A percentile compares a stretch with the other conserved stretches of the same genome.
Evolutionary conservation across 1,140 invertebrate species (phyloP).

Genomic region (Drusus annulatus): DNA sequence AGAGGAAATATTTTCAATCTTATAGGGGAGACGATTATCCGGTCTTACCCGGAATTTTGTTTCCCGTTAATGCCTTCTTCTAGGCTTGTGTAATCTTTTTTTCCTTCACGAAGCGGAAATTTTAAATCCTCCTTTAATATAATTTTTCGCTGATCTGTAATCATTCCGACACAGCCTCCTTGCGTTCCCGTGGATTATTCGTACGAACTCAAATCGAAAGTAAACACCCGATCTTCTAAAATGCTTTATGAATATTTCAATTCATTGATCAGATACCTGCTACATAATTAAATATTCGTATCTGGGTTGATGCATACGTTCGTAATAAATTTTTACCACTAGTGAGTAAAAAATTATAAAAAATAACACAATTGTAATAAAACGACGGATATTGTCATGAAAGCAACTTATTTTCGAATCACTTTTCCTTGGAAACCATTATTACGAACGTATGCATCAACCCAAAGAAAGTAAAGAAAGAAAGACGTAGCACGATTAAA

Average conservation of each 20-base stretch:
- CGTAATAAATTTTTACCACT: no score
- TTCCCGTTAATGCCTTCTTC: constrained; percentile 34
- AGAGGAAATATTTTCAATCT: constrained; percentile 32
- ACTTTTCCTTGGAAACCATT: no score
- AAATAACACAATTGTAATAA: no score
- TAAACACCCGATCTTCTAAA: not conserved
- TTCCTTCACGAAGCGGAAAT: constrained; percentile 15
- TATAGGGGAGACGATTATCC: constrained; percentile 19
- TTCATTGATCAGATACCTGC: no score
- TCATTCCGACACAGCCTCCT: constrained; percentile 8
- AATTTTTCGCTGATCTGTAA: constrained; percentile 35
- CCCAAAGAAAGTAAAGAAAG: no score
- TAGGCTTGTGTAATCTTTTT: constrained; percentile 26
- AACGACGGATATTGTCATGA: no score
- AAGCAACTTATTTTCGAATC: no score
- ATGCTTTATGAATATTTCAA: not conserved
- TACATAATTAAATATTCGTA: no score
- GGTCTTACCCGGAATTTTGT: constrained; percentile 28
- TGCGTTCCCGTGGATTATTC: constrained; percentile 8
- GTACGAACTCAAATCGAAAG: constrained; percentile 20
- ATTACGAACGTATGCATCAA: no score
- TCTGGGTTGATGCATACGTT: no score
- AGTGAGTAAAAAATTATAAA: no score
- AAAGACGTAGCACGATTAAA: no score
- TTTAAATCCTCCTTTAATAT: constrained; percentile 3